Conservation (phyloP, 2,797 vertebrate genomes). For the Novumbra hubbsi region DNA sequence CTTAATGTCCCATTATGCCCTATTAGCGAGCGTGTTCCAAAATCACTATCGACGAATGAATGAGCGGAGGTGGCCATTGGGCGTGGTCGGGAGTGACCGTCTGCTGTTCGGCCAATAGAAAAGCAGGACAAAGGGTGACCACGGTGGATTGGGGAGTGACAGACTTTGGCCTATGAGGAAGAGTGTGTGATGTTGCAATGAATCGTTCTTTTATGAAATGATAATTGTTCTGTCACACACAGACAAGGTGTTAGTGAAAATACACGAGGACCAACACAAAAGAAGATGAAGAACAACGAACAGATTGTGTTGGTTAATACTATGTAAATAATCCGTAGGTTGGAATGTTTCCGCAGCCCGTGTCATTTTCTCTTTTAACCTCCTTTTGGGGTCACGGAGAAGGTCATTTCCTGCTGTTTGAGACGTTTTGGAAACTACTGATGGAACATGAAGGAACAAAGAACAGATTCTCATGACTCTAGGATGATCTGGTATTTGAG, state of each 20-base stretch:
- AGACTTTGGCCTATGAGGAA: not conserved
- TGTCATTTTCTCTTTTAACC: conserved; percentile 67
- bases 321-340: not conserved
- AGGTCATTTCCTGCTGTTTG: conserved; percentile 73
- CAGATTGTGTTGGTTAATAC: no score
- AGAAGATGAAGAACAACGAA: no score
- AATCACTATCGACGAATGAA: conserved; percentile 92
- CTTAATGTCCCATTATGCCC: conserved; percentile 84
- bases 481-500: conserved; percentile 56
- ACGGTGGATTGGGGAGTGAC: not conserved
- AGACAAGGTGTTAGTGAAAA: conserved; percentile 10
- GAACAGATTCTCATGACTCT: conserved; percentile 62
- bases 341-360: conserved; percentile 38
- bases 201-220: not conserved
- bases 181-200: not conserved
- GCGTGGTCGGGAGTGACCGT: conserved; percentile 62
- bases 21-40: conserved; percentile 89
- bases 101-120: conserved; percentile 28
- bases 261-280: no score
- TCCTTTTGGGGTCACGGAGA: conserved; percentile 65
- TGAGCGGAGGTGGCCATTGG: conserved; percentile 73
- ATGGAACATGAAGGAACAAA: conserved; percentile 41
- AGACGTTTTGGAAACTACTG: conserved; percentile 51
- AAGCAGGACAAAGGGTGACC: conserved; percentile 16
- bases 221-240: no score